Conservation (phyloP, 53 echinoderm and acorn worm species). For the Crossaster papposus region DNA sequence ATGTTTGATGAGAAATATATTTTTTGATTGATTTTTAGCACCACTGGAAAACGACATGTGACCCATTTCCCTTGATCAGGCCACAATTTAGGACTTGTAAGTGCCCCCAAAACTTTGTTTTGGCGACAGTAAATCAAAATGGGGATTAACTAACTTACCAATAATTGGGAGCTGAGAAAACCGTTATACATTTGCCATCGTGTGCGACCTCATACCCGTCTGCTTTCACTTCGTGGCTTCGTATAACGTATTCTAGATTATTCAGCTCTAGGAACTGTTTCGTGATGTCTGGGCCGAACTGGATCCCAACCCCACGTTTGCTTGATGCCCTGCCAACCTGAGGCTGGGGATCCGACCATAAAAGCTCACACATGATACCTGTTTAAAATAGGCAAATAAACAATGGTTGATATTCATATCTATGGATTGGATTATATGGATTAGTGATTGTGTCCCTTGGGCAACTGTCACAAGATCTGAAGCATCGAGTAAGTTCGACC, state of each 20-base stretch:
- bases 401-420: too few species aligned
- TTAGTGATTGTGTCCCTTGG: too few species aligned
- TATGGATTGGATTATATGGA: too few species aligned
- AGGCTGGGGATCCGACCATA: slow-evolving; percentile 98
- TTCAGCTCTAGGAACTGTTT: slow-evolving; percentile 82
- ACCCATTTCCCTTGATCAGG: too few species aligned
- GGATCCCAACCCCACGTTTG: slow-evolving; percentile 93
- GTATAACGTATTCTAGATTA: slow-evolving; percentile 86
- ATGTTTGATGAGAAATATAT: too few species aligned
- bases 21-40: too few species aligned
- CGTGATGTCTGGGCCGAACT: slow-evolving; percentile 98
- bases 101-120: too few species aligned
- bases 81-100: too few species aligned
- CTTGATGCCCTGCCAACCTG: slow-evolving; percentile 90
- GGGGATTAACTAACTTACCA: slow-evolving; percentile 73
- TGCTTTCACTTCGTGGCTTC: slow-evolving; percentile 94
- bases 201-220: slow-evolving; percentile 93
- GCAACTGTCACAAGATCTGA: too few species aligned
- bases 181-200: slow-evolving; percentile 97
- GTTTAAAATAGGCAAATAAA: not conserved
- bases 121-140: not conserved
- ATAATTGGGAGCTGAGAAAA: slow-evolving; percentile 99
- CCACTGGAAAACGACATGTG: too few species aligned
- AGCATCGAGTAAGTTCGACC: too few species aligned
- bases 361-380: slow-evolving; percentile 98